Evolutionary conservation across 2,888 invertebrate species (phyloP), one percentile per base, ranked within the genome.

Genomic region (Carpatolechia fugitivella): DNA sequence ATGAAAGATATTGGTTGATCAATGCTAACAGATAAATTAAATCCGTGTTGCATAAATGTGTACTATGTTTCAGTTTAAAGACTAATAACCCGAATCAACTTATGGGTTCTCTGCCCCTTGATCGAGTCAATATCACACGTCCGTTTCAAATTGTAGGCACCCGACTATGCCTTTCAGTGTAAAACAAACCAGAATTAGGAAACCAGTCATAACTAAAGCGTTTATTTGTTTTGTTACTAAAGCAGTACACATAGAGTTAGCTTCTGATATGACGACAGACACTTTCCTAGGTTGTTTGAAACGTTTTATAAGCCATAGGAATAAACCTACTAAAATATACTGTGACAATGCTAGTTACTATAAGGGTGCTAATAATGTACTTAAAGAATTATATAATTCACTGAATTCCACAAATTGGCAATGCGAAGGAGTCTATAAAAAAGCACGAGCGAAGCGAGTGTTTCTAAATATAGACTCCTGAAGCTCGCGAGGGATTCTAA

Each of bases 11-110:
- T 54, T 54, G 48, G 54, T 1, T 54, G 2, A 13, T 44, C 0
- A 48, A 48, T 40, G 54, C 36, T n/a, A 29, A 30, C 10, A 40
- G 30, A 30, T 11, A 18, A 13, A 13, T 54, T 8, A 54, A 54
- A 24, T 20, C 47, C 2, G 16, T 54, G 0, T n/a, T 33, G 13
- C 30, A 47, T 36, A n/a, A n/a, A n/a, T n/a, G n/a, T n/a, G n/a
- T n/a, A n/a, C n/a, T n/a, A n/a, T n/a, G n/a, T n/a, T n/a, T 47
- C 29, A 54, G 47, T 29, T n/a, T 31, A 11, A 47, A 54, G 24
- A 47, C 47, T 3, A 29, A 33, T 5, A 1, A 6, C 3, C 1
- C 51, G 1, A 24, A 1, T 3, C 51, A 51, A 24, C n/a, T 51
- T 3, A 51, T 51, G 51, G 53, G 53, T 1, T 46, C 36, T 3